These are phyloP conservation scores for Passerina amoena DNA, from an alignment of 2,113 vertebrate genomes.

Conservation along the genomic window DNA sequence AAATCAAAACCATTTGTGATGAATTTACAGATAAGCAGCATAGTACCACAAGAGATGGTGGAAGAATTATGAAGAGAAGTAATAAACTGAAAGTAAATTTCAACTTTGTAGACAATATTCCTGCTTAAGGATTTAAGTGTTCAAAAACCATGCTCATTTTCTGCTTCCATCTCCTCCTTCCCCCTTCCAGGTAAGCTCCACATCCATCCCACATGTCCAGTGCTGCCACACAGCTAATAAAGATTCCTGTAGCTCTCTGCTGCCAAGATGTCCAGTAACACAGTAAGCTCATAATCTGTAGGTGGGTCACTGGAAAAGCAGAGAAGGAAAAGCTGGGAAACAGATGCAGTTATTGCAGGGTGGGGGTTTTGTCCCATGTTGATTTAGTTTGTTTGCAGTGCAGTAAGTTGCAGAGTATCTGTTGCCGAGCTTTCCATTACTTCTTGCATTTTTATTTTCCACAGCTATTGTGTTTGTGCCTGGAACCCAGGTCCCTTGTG, in stretches of 20 bases:
- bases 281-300: conserved; percentile 6
- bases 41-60: neutral
- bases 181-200: conserved; percentile 13
- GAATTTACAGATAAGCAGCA: neutral
- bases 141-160: neutral
- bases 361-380: neutral
- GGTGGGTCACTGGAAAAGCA: neutral
- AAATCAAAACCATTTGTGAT: neutral
- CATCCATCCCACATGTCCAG: neutral
- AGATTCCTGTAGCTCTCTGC: neutral
- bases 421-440: neutral
- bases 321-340: neutral
- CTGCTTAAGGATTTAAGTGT: neutral
- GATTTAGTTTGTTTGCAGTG: neutral
- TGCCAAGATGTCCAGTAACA: neutral
- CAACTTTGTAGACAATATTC: neutral
- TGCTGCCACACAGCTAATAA: neutral
- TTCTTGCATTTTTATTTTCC: neutral
- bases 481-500: neutral
- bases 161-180: neutral
- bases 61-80: neutral
- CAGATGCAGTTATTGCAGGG: neutral
- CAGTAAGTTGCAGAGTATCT: neutral
- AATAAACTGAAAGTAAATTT: neutral
- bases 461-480: neutral